A percentile compares a stretch with the other conserved stretches of the same genome.
phyloP scores from a whole-genome alignment of 2,888 invertebrate species.

The Bombylius major region DNA sequence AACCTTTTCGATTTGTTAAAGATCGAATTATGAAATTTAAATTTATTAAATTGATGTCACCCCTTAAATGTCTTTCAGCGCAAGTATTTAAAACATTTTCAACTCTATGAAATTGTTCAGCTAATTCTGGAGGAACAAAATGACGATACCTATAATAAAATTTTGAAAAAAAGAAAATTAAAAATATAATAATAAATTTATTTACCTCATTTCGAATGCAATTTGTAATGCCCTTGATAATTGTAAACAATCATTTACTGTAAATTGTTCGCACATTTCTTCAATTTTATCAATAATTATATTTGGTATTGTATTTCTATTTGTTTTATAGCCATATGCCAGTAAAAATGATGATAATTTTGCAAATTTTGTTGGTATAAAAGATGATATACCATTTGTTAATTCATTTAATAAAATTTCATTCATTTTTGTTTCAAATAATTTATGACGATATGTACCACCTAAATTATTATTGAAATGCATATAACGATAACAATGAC shows the following conservation, averaged over 20 bases:
- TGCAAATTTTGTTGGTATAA: constrained; percentile 35
- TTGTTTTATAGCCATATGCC: constrained; percentile 34
- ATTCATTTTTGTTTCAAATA: constrained; percentile 37
- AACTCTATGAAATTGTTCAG: constrained; percentile 24
- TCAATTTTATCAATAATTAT: constrained; percentile 31
- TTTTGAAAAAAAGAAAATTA: neutral
- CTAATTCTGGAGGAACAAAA: constrained; percentile 19
- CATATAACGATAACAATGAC: constrained; percentile 41
- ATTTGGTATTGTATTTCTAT: constrained; percentile 28
- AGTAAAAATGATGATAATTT: constrained; percentile 36
- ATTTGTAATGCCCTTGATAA: constrained; percentile 38
- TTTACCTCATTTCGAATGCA: constrained; percentile 25
- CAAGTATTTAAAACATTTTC: constrained; percentile 29
- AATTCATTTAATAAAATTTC: constrained; percentile 31
- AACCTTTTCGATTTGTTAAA: constrained; percentile 28
- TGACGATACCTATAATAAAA: constrained; percentile 22
- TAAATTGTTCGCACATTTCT: constrained; percentile 35
- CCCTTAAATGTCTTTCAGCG: constrained; percentile 26
- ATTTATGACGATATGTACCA: constrained; percentile 38
- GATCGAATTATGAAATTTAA: constrained; percentile 29
- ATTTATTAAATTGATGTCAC: constrained; percentile 20
- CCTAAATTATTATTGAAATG: constrained; percentile 42
- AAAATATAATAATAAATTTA: neutral
- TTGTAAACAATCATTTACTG: constrained; percentile 32
- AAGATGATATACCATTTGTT: constrained; percentile 25